Base-by-base conservation (phyloP, 2,797 vertebrate genomes). In the Danionella dracula region DNA sequence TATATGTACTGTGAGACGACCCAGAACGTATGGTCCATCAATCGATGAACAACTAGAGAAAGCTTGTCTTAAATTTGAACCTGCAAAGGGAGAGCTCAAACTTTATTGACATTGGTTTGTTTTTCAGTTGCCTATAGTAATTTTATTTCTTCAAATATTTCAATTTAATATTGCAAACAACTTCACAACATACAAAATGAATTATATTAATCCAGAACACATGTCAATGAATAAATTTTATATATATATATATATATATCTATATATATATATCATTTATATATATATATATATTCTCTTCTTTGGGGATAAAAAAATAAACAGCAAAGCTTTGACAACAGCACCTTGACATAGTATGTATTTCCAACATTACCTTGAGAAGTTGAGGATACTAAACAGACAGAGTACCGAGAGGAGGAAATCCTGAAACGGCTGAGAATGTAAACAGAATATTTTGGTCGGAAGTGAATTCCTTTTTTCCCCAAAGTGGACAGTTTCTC, bases 341-440 rank as follows among this genome's bases (percentile, higher is more conserved):
- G 95, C 96, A 99, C 96, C 96, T 96, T 96, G 93, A 97, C 94
- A 97, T 91, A 93, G 87, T 89, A 96, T 95, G 95, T 97, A 97
- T 94, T 94, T 96, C 90, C 92, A 96, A 98, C 80, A 92, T 95
- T 91, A 95, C 92, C 92, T 89, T 88, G 86, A 94, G 94, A 96
- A 94, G 92, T 95, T 91, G 92, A 93, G 96, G 95, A 95, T 95
- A 95, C 93, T 93, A 94, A 96, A 98, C 96, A 95, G 93, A 93
- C 90, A 92, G 90, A 93, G 91, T 93, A 94, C 94, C 93, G 86
- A 93, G 86, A 91, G 90, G 93, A 95, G 93, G 89, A 92, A 91
- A 92, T 90, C 90, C 79, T 91, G 94, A 91, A 89, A 94, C 89
- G 93, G 91, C 90, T 91, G 94, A 93, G 89, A 93, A 94, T 95